A percentile compares a stretch with the other conserved stretches of the same genome.
These are phyloP conservation scores for Holocentrus rufus DNA, from an alignment of 2,797 vertebrate genomes.

Conservation along the genomic window DNA sequence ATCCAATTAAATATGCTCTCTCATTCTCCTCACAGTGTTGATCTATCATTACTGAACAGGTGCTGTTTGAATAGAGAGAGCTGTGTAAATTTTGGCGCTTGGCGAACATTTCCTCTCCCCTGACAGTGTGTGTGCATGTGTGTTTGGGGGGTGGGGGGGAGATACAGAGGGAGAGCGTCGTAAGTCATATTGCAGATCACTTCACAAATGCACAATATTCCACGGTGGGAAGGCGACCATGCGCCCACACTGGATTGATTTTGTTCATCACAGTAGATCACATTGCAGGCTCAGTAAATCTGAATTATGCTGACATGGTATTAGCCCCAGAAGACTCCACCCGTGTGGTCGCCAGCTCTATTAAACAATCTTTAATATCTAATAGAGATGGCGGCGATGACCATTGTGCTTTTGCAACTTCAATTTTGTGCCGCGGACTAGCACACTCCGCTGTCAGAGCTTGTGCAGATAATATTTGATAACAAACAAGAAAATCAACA, in stretches of 20 bases:
- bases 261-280: conserved; percentile 59
- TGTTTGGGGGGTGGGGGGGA: background rate
- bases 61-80: conserved; percentile 68
- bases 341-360: conserved; percentile 23
- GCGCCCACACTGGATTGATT: conserved; percentile 59
- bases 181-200: conserved; percentile 52
- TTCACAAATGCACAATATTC: conserved; percentile 29
- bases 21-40: conserved; percentile 62
- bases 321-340: conserved; percentile 31
- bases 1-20: conserved; percentile 74
- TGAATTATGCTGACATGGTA: conserved; percentile 56
- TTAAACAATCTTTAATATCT: conserved; percentile 24
- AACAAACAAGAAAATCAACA: conserved; percentile 1
- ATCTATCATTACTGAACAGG: conserved; percentile 75
- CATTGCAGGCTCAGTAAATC: conserved; percentile 58
- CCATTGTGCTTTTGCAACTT: conserved; percentile 1
- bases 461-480: background rate
- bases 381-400: conserved; percentile 25
- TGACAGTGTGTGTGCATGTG: conserved; percentile 2
- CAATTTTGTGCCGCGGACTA: background rate
- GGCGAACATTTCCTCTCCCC: conserved; percentile 38
- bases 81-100: conserved; percentile 53
- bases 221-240: conserved; percentile 22
- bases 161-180: conserved; percentile 5
- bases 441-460: background rate